Evolutionary conservation across 2,888 invertebrate species (phyloP), one percentile per base, ranked within the genome.

Genomic region (Polietes domitor): DNA sequence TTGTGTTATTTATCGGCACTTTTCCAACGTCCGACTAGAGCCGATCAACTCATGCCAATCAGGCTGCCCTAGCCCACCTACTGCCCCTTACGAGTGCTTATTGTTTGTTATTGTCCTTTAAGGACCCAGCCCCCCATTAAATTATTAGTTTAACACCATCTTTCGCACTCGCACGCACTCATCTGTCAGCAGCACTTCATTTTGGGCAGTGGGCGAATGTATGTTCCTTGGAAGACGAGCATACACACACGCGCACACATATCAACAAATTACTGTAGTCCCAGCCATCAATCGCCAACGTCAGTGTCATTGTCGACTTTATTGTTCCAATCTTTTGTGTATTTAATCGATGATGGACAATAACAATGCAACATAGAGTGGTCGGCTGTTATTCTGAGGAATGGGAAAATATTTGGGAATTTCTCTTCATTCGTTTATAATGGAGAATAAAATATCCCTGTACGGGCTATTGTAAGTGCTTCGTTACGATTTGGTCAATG

Each of bases 251-350:
- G 28, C 0, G 28, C 19, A 55, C 61, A n/a, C 17, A 32, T 41
- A 58, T 58, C 24, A 58, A 58, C 58, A 58, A 24, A 58, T 58
- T 58, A 58, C 26, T 19, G 65, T 24, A n/a, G 17, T 32, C 32
- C 15, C 32, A 17, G n/a, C 21, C 41, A 65, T 41, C 41, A 65
- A 41, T 65, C 41, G 65, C 37, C 65, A 65, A 41, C 41, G 65
- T 65, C 41, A 21, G 9, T 41, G 65, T 65, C 65, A 68, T 68
- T 68, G 41, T 43, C 41, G 43, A 21, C 68, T n/a, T 47, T n/a
- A 6, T 2, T n/a, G n/a, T n/a, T 47, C 47, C 47, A 47, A 47
- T 47, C 53, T 19, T 21, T 5, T 26, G 58, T 58, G 58, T 26
- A 21, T 24, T 58, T 26, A 58, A 58, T 58, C 58, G 26, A 26